phyloP scores from a whole-genome alignment of 1,140 invertebrate genomes.

The Holcopasites calliopsidis region DNA sequence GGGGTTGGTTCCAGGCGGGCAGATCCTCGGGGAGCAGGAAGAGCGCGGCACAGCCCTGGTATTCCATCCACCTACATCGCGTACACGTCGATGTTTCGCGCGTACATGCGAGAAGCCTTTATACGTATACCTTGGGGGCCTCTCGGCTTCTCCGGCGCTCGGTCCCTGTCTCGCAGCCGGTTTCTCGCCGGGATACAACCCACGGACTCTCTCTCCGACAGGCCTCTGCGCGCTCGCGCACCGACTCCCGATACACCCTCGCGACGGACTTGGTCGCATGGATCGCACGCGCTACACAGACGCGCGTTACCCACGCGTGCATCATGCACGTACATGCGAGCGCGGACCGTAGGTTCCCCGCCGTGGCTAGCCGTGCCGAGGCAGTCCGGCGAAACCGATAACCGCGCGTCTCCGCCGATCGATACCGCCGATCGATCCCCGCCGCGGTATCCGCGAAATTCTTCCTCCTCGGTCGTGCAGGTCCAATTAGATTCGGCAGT shows the following conservation, averaged over 20 bases:
- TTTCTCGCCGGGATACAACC: not conserved
- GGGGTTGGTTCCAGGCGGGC: too few species aligned
- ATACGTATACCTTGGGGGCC: not conserved
- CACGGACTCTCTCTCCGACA: not conserved
- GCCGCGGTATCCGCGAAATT: not conserved
- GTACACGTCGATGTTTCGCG: constrained; percentile 7
- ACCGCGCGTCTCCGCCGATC: constrained; percentile 38
- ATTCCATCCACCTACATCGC: constrained; percentile 69
- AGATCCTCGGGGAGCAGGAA: too few species aligned
- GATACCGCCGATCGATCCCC: constrained; percentile 52
- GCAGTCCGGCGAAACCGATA: too few species aligned
- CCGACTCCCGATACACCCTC: constrained; percentile 14
- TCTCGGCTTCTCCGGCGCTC: not conserved
- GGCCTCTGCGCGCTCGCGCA: not conserved
- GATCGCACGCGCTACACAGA: constrained; percentile 31
- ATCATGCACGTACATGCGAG: constrained; percentile 27
- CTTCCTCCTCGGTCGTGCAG: not conserved
- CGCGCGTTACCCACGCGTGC: constrained; percentile 33
- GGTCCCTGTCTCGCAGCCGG: not conserved
- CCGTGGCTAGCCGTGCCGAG: constrained; percentile 60
- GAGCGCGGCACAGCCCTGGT: constrained; percentile 68
- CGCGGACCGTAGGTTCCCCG: constrained; percentile 48
- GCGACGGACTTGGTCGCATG: constrained; percentile 38
- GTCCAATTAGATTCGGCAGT: constrained; percentile 9
- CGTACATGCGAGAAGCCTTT: constrained; percentile 39